Percentiles rank a stretch among this genome's conserved stretches.
phyloP scores from a whole-genome alignment of 53 echinoderm and acorn worm species.

The Stichopus horrens region DNA sequence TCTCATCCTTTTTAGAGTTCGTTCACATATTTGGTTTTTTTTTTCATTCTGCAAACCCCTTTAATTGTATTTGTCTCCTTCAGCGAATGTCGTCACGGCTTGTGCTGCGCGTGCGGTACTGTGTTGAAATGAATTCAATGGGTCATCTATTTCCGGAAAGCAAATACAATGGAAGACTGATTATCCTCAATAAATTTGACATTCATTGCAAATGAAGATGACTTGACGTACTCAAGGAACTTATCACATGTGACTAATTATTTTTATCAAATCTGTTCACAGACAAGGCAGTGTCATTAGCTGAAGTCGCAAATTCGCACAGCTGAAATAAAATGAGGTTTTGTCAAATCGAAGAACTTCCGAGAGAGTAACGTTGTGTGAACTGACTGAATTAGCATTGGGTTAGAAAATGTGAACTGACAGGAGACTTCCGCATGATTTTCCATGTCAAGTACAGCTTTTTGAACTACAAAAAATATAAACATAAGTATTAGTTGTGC shows the following conservation, averaged over 20 bases:
- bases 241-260: background rate
- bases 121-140: background rate
- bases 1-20: too few species aligned
- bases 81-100: background rate
- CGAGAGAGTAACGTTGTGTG: too few species aligned
- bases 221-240: constrained; percentile 23
- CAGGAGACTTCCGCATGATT: too few species aligned
- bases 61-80: background rate
- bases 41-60: background rate
- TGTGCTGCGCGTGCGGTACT: background rate
- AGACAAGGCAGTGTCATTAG: background rate
- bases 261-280: background rate
- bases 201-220: constrained; percentile 1
- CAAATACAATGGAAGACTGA: background rate
- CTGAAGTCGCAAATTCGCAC: background rate
- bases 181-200: constrained; percentile 10
- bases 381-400: too few species aligned
- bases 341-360: too few species aligned
- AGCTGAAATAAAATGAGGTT: too few species aligned
- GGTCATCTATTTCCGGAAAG: background rate
- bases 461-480: too few species aligned
- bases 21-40: too few species aligned
- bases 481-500: too few species aligned
- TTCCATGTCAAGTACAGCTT: too few species aligned
- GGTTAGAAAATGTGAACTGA: too few species aligned